Evolutionary conservation across 2,797 vertebrate genomes (phyloP), one percentile per base, ranked within the genome.

Genomic region (Pempheris klunzingeri): DNA sequence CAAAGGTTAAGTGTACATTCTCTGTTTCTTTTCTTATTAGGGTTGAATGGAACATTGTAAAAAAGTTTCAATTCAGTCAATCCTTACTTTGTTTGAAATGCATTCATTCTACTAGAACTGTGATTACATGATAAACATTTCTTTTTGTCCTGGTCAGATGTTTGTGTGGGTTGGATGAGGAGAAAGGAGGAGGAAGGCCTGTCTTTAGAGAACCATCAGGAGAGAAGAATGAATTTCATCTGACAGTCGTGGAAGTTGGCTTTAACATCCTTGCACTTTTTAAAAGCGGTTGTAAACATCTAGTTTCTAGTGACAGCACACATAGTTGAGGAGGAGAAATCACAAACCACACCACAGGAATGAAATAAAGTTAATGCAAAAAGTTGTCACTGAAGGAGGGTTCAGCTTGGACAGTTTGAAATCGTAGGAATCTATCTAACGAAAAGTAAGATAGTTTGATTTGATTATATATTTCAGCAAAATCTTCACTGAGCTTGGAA

Each of bases 201-300:
- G 28, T 71, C 36, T 44, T 30, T 17, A 60, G n/a, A 10, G 34
- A 14, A 71, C 76, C 8, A 1, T 77, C 53, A 64, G 11, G 12
- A 54, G 71, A 55, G 44, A 46, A 43, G 10, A 55, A 39, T 68
- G 43, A 61, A 63, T 60, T 64, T 50, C 32, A 55, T 26, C 32
- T 44, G 76, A 77, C 72, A 79, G 49, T 47, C 65, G 15, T 49
- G 22, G 38, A 46, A 84, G 54, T 60, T 26, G 67, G 26, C 1
- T 83, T 59, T 70, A 64, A 71, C 63, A 49, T 71, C 74, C 39
- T 43, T 67, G 4, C 7, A 9, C 22, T 53, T 72, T 77, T 84
- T 60, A 18, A 41, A 70, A 49, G 30, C 46, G 52, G 30, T 57
- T 62, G 32, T 59, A 69, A 67, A 75, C 15, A 14, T 61, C n/a